Conservation (phyloP, 1,140 invertebrate genomes). For the Reticulitermes speratus region DNA sequence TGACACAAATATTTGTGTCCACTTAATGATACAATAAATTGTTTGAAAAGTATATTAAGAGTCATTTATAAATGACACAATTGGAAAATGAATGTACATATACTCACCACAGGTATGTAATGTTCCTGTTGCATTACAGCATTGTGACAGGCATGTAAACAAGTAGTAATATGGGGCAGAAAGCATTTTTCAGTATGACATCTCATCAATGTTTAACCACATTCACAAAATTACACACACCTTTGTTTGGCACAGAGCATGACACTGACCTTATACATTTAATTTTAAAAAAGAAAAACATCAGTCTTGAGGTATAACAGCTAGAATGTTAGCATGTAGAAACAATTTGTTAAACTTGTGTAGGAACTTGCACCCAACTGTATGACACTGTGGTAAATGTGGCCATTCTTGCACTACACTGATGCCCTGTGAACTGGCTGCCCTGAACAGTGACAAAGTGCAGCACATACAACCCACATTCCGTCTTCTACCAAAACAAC, state of each 20-base stretch:
- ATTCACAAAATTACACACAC: background rate
- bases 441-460: no score
- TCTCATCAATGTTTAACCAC: background rate
- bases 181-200: constrained; percentile 31
- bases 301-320: constrained; percentile 3
- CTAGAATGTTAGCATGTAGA: background rate
- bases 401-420: no score
- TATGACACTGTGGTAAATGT: no score
- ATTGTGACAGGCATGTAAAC: constrained; percentile 33
- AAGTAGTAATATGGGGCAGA: constrained; percentile 30
- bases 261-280: background rate
- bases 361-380: no score
- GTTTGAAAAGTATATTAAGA: background rate
- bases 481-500: no score
- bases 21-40: background rate
- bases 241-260: background rate
- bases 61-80: no score
- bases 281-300: constrained; percentile 13
- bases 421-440: no score
- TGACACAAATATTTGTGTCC: background rate
- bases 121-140: constrained; percentile 23
- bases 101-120: constrained; percentile 29
- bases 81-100: background rate
- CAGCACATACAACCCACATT: no score
- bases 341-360: no score